Conservation (phyloP, 2,888 invertebrate species). For the Tachina grossa region DNA sequence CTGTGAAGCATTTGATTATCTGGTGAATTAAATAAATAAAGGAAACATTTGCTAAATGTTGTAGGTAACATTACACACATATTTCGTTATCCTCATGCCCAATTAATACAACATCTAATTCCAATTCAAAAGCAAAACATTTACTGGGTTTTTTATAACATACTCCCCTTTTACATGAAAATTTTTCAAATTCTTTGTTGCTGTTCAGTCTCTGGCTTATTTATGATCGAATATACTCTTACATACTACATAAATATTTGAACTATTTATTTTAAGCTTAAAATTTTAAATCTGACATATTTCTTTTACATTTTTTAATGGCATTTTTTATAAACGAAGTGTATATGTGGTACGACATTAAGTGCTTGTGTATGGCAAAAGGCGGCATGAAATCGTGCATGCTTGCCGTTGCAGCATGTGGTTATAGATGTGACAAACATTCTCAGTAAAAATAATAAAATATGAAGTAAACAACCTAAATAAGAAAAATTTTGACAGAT, state of each 20-base stretch:
- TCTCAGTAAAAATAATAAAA: conserved; percentile 33
- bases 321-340: conserved; percentile 15
- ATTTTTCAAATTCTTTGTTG: conserved; percentile 41
- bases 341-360: background rate
- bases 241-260: conserved; percentile 29
- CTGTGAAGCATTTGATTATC: too few species aligned
- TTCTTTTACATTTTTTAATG: conserved; percentile 21
- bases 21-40: too few species aligned
- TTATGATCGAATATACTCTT: conserved; percentile 62
- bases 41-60: too few species aligned
- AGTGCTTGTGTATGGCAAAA: background rate
- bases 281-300: conserved; percentile 66
- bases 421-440: conserved; percentile 36
- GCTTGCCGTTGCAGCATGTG: conserved; percentile 21
- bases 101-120: too few species aligned
- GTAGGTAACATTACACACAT: too few species aligned
- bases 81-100: too few species aligned
- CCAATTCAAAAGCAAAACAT: background rate
- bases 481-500: conserved; percentile 56
- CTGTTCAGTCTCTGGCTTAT: conserved; percentile 54
- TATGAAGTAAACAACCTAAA: conserved; percentile 52
- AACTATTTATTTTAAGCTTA: conserved; percentile 68
- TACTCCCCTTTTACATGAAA: conserved; percentile 38
- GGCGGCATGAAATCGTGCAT: conserved; percentile 5
- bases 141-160: conserved; percentile 14